Conservation (phyloP, 2,797 vertebrate genomes). For the Epinephelus coioides region DNA sequence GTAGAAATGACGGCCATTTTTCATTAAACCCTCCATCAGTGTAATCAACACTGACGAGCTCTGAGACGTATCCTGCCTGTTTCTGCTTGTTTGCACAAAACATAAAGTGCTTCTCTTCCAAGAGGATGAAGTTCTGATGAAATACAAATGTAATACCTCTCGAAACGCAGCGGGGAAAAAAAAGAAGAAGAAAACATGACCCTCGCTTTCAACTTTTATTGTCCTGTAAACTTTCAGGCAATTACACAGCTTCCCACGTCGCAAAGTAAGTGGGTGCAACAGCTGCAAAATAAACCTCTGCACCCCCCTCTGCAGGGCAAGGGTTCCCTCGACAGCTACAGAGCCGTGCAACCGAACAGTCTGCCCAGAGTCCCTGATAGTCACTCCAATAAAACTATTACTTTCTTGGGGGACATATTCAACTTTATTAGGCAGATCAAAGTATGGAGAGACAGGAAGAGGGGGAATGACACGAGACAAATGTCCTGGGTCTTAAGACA, state of each 20-base stretch:
- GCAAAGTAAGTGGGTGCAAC: constrained; percentile 25
- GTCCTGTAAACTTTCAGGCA: constrained; percentile 47
- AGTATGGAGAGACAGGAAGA: neutral
- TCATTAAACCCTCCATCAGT: constrained; percentile 42
- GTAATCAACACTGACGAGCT: constrained; percentile 53
- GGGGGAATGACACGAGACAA: neutral
- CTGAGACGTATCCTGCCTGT: constrained; percentile 31
- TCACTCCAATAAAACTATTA: neutral
- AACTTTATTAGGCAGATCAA: constrained; percentile 28
- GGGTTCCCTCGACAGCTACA: constrained; percentile 20
- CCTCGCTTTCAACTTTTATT: constrained; percentile 40
- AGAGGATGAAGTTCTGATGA: constrained; percentile 51
- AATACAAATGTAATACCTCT: constrained; percentile 55
- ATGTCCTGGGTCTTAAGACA: neutral
- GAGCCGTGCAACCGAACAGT: neutral
- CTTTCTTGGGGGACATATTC: constrained; percentile 21
- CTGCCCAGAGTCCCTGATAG: neutral
- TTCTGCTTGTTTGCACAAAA: constrained; percentile 54
- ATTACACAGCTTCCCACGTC: constrained; percentile 24
- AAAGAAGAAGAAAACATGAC: constrained; percentile 37
- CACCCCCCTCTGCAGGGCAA: constrained; percentile 14
- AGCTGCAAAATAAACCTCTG: constrained; percentile 43
- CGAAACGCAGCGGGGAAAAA: constrained; percentile 13
- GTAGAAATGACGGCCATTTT: constrained; percentile 30
- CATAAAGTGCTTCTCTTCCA: constrained; percentile 39